phyloP scores from a whole-genome alignment of 2,113 vertebrate genomes.

The Phylloscopus whistleri region DNA sequence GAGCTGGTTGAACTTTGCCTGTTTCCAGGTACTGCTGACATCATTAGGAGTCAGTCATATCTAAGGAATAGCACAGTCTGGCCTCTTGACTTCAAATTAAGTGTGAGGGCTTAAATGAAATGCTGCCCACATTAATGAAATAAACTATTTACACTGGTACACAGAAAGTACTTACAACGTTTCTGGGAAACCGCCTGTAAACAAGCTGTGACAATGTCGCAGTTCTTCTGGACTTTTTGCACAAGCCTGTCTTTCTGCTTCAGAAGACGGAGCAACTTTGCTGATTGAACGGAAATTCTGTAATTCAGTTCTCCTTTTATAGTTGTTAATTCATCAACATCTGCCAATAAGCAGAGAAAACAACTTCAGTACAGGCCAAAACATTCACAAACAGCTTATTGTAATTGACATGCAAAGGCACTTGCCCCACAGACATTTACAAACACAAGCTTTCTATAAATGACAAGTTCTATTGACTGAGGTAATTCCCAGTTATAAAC shows the following conservation, averaged over 20 bases:
- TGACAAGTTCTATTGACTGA: not conserved
- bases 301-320: constrained; percentile 87
- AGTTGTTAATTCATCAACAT: constrained; percentile 76
- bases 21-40: not conserved
- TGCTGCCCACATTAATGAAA: not conserved
- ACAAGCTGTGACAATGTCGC: constrained; percentile 91
- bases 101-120: not conserved
- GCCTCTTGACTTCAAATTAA: not conserved
- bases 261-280: constrained; percentile 90
- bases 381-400: not conserved
- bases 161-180: constrained; percentile 81
- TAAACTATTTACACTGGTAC: not conserved
- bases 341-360: constrained; percentile 70
- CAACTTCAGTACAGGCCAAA: not conserved
- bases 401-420: not conserved
- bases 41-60: not conserved
- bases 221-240: constrained; percentile 90
- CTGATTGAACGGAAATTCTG: constrained; percentile 84
- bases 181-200: constrained; percentile 95
- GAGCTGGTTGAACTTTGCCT: not conserved
- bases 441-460: not conserved
- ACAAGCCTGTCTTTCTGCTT: constrained; percentile 87
- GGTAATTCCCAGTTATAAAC: not conserved
- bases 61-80: not conserved
- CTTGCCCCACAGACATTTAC: not conserved